Percentiles rank a stretch among this genome's conserved stretches.
These are phyloP conservation scores for Aulostomus chinensis DNA, from an alignment of 2,797 vertebrate genomes.

Conservation along the genomic window DNA sequence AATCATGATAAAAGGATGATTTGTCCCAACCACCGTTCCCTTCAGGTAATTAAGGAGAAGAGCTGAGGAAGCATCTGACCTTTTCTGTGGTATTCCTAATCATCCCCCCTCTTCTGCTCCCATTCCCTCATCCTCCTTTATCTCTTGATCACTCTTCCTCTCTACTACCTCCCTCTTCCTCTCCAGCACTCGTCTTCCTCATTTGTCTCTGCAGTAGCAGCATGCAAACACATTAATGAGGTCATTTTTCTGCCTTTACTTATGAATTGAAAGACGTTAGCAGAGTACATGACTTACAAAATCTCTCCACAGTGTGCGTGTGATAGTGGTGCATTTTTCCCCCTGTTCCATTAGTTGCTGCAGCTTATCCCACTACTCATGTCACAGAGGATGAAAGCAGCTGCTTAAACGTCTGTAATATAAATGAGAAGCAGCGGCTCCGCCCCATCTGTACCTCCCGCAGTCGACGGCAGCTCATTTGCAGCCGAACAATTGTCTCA, in stretches of 20 bases:
- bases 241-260: too few relatives aligned
- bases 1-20: constrained; percentile 52
- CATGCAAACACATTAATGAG: too few relatives aligned
- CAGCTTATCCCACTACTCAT: neutral
- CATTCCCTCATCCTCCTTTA: neutral
- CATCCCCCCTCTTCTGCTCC: constrained; percentile 8
- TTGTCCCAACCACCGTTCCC: constrained; percentile 52
- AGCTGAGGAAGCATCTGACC: constrained; percentile 62
- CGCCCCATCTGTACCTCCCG: constrained; percentile 28
- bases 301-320: too few relatives aligned
- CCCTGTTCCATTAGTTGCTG: neutral
- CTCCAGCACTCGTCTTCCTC: neutral
- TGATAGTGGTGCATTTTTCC: too few relatives aligned
- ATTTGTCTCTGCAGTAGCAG: constrained; percentile 20
- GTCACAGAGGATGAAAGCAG: constrained; percentile 24
- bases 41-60: constrained; percentile 46
- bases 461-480: constrained; percentile 37
- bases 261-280: too few relatives aligned
- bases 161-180: too few relatives aligned
- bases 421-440: constrained; percentile 32
- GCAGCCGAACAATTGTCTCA: constrained; percentile 49
- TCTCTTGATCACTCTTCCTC: too few relatives aligned
- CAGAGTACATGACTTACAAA: too few relatives aligned
- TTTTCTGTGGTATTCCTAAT: constrained; percentile 50
- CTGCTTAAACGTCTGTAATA: constrained; percentile 33